A percentile compares a stretch with the other conserved stretches of the same genome.
phyloP scores from a whole-genome alignment of 1,140 invertebrate genomes.

The Drosophila asahinai region DNA sequence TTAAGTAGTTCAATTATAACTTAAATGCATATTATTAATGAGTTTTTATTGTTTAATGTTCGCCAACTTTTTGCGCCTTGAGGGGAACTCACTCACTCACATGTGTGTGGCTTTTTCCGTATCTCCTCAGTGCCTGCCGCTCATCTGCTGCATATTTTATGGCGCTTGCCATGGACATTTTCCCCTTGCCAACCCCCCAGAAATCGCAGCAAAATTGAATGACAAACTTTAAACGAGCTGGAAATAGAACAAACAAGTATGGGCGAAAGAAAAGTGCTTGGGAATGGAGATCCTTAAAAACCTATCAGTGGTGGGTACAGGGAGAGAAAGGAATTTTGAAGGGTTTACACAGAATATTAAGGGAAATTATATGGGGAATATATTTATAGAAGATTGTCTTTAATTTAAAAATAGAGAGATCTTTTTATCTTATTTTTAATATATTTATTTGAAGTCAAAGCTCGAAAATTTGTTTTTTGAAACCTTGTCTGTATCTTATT shows the following conservation, averaged over 20 bases:
- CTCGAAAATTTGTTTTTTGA: too few relatives aligned
- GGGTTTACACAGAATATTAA: too few relatives aligned
- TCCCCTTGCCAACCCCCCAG: slow-evolving; percentile 5
- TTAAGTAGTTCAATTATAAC: slow-evolving; percentile 83
- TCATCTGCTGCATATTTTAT: slow-evolving; percentile 67
- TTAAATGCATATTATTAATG: slow-evolving; percentile 83
- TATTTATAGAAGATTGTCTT: not conserved
- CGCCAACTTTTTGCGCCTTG: slow-evolving; percentile 56
- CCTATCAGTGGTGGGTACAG: not conserved
- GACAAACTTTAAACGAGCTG: slow-evolving; percentile 51
- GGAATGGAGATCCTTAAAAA: not conserved
- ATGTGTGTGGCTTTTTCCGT: slow-evolving; percentile 1
- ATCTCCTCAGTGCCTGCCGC: not conserved
- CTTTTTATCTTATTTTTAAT: too few relatives aligned
- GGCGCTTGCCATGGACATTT: slow-evolving; percentile 39
- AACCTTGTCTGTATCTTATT: too few relatives aligned
- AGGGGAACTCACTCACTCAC: slow-evolving; percentile 13
- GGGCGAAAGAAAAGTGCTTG: slow-evolving; percentile 15
- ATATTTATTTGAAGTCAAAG: too few relatives aligned
- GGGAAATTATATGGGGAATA: accelerated
- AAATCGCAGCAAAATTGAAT: slow-evolving; percentile 18
- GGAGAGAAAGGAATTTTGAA: too few relatives aligned
- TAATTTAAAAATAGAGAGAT: not conserved
- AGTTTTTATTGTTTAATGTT: slow-evolving; percentile 81
- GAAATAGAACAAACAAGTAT: slow-evolving; percentile 8